phyloP scores from a whole-genome alignment of 2,888 invertebrate species.

The Dynastes tityus region DNA sequence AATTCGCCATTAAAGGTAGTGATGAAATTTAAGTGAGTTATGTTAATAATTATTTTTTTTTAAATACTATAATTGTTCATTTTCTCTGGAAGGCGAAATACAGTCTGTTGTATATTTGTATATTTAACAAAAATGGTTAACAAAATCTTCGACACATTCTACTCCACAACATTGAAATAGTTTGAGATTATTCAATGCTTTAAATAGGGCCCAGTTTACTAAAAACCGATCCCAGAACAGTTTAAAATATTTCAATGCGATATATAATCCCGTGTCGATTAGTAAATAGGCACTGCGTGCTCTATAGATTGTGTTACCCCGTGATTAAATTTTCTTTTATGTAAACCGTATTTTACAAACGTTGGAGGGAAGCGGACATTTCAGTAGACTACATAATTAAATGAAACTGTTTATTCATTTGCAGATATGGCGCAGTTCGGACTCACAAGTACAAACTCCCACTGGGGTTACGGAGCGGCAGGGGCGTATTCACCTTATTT shows the following conservation, averaged over 20 bases:
- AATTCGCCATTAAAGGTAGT: no score
- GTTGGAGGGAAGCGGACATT: conserved; percentile 13
- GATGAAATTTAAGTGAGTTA: no score
- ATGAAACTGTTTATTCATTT: conserved; percentile 48
- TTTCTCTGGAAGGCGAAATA: no score
- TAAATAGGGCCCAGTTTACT: not conserved
- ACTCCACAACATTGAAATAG: no score
- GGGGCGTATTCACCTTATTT: conserved; percentile 91
- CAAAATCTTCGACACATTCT: no score
- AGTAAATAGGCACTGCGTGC: not conserved
- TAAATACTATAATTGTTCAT: no score
- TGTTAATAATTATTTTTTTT: no score
- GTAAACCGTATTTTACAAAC: conserved; percentile 37
- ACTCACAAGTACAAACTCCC: conserved; percentile 86
- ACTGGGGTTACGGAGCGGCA: conserved; percentile 91
- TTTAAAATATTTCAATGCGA: no score
- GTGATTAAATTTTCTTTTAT: conserved; percentile 43
- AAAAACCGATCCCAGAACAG: not conserved
- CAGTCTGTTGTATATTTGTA: no score
- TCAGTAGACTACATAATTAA: conserved; percentile 41
- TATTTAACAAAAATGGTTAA: no score
- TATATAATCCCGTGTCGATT: not conserved
- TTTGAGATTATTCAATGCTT: no score
- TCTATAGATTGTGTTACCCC: not conserved
- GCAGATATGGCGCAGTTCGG: conserved; percentile 91